Base-by-base conservation (phyloP, 1,140 invertebrate genomes). In the Meloidogyne hapla region DNA sequence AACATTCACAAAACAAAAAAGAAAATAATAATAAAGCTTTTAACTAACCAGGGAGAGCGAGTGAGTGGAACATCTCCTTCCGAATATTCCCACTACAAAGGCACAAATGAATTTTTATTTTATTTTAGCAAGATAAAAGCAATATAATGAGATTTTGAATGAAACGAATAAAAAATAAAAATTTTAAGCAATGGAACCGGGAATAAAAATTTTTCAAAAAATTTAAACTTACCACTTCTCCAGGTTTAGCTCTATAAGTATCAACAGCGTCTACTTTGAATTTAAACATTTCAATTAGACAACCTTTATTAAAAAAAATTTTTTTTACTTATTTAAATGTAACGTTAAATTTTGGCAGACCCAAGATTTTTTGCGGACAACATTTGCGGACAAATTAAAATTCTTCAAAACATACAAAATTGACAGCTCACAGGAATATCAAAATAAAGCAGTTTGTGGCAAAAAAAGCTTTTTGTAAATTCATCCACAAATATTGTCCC, bases 241-340 rank as follows among this genome's bases (percentile, higher is more conserved):
- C 70, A 10, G 84, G 84, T 67, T 86, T 86, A 48, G 80, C 82
- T 38, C 84, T 77, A 61, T 86, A 85, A n/a, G 84, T 86, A 74
- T 86, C 83, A 12, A 85, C 84, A 38, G 84, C 84, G 28, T 87
- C 82, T 42, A 86, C 79, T 40, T 84, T 83, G 77, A 86, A 87
- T 65, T 84, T 84, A 82, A 86, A 87, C 82, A 87, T 83, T 75
- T 86, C 84, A 13, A 87, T 82, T 68, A 85, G 66, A 71, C 84
- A 86, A 23, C 69, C 69, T 70, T 45, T 45, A 15, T 45, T 45
- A 8, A 56, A 48, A 18, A 48, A 18, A 48, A 56, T n/a, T 33
- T 33, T 33, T 33, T 33, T 33, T 6, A 33, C 4, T 33, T 33
- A 33, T 33, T 33, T 33, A 33, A 33, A 33, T 6, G 1, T 33